phyloP scores from a whole-genome alignment of 2,797 vertebrate genomes.

The Champsocephalus gunnari region DNA sequence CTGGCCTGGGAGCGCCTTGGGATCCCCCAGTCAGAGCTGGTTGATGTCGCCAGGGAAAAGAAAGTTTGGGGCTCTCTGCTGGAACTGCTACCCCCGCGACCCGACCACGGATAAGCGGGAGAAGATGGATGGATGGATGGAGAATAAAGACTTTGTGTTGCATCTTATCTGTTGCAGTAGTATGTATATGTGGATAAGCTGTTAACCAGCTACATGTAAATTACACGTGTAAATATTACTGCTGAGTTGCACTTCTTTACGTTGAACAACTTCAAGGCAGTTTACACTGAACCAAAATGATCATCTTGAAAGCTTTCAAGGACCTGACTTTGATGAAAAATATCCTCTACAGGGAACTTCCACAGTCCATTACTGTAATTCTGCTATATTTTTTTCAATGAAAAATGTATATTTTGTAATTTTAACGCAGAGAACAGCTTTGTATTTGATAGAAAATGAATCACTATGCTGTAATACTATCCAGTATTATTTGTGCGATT shows the following conservation, averaged over 20 bases:
- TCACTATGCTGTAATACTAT: not conserved
- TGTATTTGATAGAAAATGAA: conserved; percentile 19
- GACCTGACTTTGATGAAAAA: conserved; percentile 33
- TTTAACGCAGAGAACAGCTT: conserved; percentile 3
- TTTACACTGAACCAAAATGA: conserved; percentile 19
- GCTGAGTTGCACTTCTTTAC: not conserved
- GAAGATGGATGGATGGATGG: too few relatives aligned
- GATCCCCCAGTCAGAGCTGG: too few relatives aligned
- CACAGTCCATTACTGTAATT: conserved; percentile 38
- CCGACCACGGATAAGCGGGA: too few relatives aligned
- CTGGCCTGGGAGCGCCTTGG: too few relatives aligned
- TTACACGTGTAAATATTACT: not conserved
- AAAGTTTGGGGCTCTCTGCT: too few relatives aligned
- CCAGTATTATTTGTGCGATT: conserved; percentile 28
- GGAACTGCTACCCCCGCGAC: too few relatives aligned
- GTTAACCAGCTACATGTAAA: conserved; percentile 14
- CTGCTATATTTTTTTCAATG: conserved; percentile 5
- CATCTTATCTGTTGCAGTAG: conserved; percentile 7
- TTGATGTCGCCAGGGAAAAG: too few relatives aligned
- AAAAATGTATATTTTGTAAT: conserved; percentile 10
- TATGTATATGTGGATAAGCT: not conserved
- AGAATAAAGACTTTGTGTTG: conserved; percentile 22
- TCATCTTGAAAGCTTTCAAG: conserved; percentile 30
- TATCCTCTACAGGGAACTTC: conserved; percentile 26
- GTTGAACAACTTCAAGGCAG: not conserved